Base-by-base conservation (phyloP, 2,797 vertebrate species). In the Mormyrops attenuatus region DNA sequence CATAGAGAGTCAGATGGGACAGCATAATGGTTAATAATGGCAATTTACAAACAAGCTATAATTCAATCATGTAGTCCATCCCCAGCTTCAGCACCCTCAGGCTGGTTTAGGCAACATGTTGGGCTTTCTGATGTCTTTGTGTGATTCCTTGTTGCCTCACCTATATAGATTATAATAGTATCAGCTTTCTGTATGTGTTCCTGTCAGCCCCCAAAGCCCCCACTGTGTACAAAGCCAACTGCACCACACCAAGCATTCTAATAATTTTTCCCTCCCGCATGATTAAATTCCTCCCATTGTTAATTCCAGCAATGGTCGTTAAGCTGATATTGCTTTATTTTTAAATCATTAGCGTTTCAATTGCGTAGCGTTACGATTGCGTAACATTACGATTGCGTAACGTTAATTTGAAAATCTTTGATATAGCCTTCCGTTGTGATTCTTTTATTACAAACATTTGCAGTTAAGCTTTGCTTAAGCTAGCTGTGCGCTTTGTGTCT, bases 1-100 rank as follows among this genome's bases (percentile, higher is more conserved):
- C 60, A 3, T 55, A 44, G 8, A 87, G 91, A 80, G 52, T 77
- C 88, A 20, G 26, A 8, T 1, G 85, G 89, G 89, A 91, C 87
- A 88, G 89, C 90, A 80, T 88, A 92, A 91, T 82, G 91, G 92
- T 92, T 92, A 90, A 91, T 90, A 94, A 92, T 90, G 90, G 91
- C 90, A 91, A 93, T 88, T 89, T 15, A 20, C n/a, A 2, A 3
- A 60, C 26, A 85, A 17, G 77, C 26, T 34, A 3, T 50, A 41
- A 52, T 88, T 52, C 73, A 4, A 2, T 69, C 30, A 1, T 38
- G 30, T 26, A 13, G 1, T 52, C 3, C 47, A 1, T 7, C 34
- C 2, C 26, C 77, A 55, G 11, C n/a, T 41, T 84, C 0, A 26
- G n/a, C 49, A 26, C 26, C 49, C 82, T 44, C 11, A 6, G 20